These are phyloP conservation scores for Pollicipes pollicipes DNA, from an alignment of 1,140 invertebrate species.

Conservation along the genomic window DNA sequence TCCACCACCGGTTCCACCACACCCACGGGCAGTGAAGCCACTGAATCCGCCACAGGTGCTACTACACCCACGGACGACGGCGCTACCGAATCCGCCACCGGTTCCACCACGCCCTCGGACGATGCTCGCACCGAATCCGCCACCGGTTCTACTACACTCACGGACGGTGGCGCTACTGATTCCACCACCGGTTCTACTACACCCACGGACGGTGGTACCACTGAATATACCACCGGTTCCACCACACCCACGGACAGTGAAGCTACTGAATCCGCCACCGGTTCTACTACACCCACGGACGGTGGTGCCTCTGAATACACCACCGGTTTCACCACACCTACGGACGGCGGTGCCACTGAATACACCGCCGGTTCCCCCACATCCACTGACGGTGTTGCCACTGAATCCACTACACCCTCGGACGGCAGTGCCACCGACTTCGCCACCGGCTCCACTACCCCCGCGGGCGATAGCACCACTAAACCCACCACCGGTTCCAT, in stretches of 20 bases:
- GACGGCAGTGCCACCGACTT: not conserved
- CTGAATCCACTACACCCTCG: too few relatives aligned
- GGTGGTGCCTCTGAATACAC: too few relatives aligned
- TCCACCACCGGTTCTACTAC: not conserved
- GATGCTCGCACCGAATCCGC: not conserved
- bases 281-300: too few relatives aligned
- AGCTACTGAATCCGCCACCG: not conserved
- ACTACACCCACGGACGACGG: not conserved
- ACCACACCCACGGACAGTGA: too few relatives aligned
- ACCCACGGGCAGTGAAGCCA: not conserved
- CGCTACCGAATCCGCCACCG: not conserved
- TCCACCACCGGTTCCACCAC: too few relatives aligned
- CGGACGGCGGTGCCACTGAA: too few relatives aligned
- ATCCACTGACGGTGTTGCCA: too few relatives aligned
- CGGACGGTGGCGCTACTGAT: not conserved
- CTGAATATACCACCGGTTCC: not conserved
- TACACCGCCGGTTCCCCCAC: too few relatives aligned
- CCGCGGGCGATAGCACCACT: not conserved
- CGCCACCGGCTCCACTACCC: not conserved
- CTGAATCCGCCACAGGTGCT: not conserved
- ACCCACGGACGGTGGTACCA: not conserved
- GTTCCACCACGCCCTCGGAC: not conserved
- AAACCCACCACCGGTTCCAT: not conserved
- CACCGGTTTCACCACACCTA: too few relatives aligned
- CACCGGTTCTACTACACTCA: not conserved